Conservation (phyloP, 1,140 invertebrate genomes). For the Melipona quadrifasciata region DNA sequence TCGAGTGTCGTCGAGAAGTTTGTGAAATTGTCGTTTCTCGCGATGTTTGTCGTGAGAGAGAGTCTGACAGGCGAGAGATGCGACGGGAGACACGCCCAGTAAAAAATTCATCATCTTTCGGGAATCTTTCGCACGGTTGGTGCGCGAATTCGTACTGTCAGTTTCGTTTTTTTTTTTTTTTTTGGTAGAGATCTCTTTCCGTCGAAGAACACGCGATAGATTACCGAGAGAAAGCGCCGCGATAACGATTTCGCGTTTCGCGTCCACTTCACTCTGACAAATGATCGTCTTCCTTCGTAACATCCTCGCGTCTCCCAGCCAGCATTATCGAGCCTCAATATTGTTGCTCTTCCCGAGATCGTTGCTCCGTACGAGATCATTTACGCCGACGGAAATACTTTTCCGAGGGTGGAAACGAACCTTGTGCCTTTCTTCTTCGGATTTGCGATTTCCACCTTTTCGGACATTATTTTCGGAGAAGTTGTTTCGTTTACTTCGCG, state of each 20-base stretch:
- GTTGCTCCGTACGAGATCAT: background rate
- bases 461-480: background rate
- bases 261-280: constrained; percentile 72
- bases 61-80: background rate
- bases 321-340: constrained; percentile 42
- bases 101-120: constrained; percentile 32
- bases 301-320: constrained; percentile 8
- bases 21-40: background rate
- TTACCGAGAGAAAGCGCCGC: constrained; percentile 58
- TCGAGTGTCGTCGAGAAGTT: background rate
- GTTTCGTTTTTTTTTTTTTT: no score
- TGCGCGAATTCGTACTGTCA: constrained; percentile 14
- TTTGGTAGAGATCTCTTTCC: constrained; percentile 59
- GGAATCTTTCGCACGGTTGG: background rate
- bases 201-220: constrained; percentile 66
- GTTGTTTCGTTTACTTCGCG: background rate
- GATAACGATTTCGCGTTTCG: constrained; percentile 70
- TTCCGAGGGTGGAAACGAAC: background rate
- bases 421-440: background rate
- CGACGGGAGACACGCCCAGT: background rate
- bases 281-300: constrained; percentile 61
- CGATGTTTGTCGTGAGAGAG: background rate
- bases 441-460: background rate
- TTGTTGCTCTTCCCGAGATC: constrained; percentile 37
- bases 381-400: background rate